phyloP scores from a whole-genome alignment of 2,113 vertebrate genomes.

The Coptodon rendalli region DNA sequence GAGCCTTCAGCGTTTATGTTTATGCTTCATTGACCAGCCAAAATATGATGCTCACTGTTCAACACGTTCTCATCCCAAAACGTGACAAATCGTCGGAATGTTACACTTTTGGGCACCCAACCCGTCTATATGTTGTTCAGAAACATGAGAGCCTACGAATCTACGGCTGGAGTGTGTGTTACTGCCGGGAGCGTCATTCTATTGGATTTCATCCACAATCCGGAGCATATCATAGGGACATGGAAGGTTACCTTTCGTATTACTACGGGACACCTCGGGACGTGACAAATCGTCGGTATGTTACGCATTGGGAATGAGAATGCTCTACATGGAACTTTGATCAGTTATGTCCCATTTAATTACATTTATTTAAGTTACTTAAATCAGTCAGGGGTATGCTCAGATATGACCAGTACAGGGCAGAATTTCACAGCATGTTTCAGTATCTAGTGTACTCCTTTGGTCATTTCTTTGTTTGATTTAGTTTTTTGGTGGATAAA shows the following conservation, averaged over 20 bases:
- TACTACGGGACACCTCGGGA: neutral
- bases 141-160: neutral
- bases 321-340: neutral
- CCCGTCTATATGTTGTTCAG: neutral
- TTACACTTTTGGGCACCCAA: neutral
- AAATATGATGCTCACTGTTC: accelerated
- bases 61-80: neutral
- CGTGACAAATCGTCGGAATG: neutral
- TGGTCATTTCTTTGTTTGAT: neutral
- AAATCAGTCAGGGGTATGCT: neutral
- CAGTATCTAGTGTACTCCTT: neutral
- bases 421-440: neutral
- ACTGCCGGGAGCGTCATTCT: neutral
- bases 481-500: neutral
- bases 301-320: neutral
- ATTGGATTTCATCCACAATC: neutral
- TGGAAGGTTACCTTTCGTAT: neutral
- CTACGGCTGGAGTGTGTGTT: neutral
- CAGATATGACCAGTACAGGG: neutral
- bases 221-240: neutral
- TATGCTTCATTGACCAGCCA: neutral
- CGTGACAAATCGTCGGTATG: neutral
- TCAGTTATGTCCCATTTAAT: neutral
- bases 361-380: neutral
- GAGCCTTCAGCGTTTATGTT: neutral